A percentile compares a stretch with the other conserved stretches of the same genome.
phyloP scores from a whole-genome alignment of 2,888 invertebrate genomes.

The Synanthedon formicaeformis region DNA sequence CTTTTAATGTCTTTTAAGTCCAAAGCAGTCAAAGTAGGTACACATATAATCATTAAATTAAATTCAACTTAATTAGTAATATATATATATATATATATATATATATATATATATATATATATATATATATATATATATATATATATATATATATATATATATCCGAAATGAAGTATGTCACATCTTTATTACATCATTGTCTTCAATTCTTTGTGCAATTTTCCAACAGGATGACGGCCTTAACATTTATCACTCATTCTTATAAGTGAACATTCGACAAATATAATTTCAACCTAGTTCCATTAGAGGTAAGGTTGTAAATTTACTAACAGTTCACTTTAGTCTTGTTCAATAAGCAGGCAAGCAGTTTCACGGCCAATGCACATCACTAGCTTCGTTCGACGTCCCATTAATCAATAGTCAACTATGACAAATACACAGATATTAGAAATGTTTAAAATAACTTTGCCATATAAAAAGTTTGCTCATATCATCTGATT shows the following conservation, averaged over 20 bases:
- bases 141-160: neutral
- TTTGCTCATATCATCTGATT: too few species aligned
- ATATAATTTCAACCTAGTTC: neutral
- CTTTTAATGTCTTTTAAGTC: too few species aligned
- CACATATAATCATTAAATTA: neutral
- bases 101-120: neutral
- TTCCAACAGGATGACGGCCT: slow-evolving; percentile 32
- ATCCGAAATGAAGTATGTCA: neutral
- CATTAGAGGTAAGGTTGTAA: neutral
- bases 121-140: neutral
- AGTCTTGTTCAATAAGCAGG: neutral
- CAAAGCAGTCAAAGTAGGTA: too few species aligned
- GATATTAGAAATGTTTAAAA: neutral
- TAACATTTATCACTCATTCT: slow-evolving; percentile 22
- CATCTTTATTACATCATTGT: neutral
- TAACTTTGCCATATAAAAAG: too few species aligned
- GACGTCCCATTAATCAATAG: neutral
- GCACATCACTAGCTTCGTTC: neutral
- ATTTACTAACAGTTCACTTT: neutral
- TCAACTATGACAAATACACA: neutral
- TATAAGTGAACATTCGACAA: too few species aligned
- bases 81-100: neutral
- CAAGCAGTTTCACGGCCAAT: neutral
- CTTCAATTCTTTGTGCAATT: slow-evolving; percentile 15
- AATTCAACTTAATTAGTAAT: too few species aligned